Evolutionary conservation across 2,888 invertebrate genomes (phyloP).

Genomic region (Trachelus troglodyta): DNA sequence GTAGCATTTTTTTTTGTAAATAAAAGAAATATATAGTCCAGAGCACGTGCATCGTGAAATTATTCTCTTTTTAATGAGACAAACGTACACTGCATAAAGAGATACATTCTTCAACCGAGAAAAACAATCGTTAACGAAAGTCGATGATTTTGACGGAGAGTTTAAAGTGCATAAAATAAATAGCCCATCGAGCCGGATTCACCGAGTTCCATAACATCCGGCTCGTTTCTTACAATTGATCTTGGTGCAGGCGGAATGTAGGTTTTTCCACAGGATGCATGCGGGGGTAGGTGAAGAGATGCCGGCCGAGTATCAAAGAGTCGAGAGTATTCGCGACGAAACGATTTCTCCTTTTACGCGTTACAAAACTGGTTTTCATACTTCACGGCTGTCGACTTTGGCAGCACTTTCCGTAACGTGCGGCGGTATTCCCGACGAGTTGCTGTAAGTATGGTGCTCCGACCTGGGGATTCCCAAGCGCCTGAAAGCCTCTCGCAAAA

Average conservation of each 20-base stretch:
- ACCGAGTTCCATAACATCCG: not conserved
- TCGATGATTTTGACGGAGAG: not conserved
- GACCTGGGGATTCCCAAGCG: not conserved
- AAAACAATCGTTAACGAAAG: not conserved
- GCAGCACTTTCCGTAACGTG: not conserved
- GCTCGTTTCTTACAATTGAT: not conserved
- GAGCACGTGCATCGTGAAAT: not conserved
- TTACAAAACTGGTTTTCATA: not conserved
- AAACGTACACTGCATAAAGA: not conserved
- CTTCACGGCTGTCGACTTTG: not conserved
- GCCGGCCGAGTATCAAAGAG: not conserved
- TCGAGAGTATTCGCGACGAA: not conserved
- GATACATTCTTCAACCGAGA: not conserved
- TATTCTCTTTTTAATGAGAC: not conserved
- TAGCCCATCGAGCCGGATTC: not conserved
- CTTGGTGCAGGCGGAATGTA: not conserved
- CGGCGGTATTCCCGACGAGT: not conserved
- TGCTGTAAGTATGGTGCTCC: not conserved
- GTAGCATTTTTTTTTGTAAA: not conserved
- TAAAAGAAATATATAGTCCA: not conserved
- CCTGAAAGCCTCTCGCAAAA: not conserved
- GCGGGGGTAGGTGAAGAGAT: not conserved
- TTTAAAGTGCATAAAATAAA: not conserved
- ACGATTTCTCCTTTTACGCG: not conserved
- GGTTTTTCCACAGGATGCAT: not conserved